Evolutionary conservation across 1,140 invertebrate genomes (phyloP).

Genomic region (Cyrtorhinus lividipennis): DNA sequence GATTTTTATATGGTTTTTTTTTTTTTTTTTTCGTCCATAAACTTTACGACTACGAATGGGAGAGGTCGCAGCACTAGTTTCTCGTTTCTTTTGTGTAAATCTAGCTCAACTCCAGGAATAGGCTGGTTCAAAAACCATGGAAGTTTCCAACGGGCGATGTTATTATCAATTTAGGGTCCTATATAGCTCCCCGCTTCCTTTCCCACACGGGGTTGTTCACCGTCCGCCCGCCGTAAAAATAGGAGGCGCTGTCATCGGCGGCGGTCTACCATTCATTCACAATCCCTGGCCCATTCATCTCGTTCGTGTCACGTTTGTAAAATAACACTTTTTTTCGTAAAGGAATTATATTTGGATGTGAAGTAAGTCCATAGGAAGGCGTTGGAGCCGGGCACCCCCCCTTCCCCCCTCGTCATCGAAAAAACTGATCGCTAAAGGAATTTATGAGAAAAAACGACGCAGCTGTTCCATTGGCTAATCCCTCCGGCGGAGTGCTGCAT

Average conservation of each 20-base stretch:
- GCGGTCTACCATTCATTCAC: not conserved
- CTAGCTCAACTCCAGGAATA: slow-evolving; percentile 1
- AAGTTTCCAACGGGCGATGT: slow-evolving; percentile 6
- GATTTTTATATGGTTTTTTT: not conserved
- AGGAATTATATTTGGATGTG: slow-evolving; percentile 10
- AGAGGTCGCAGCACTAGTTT: not conserved
- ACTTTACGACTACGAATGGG: not conserved
- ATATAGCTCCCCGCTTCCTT: slow-evolving; percentile 3
- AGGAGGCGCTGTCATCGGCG: slow-evolving; percentile 5
- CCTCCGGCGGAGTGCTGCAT: not conserved
- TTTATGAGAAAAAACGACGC: slow-evolving; percentile 3
- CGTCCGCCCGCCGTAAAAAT: slow-evolving; percentile 1
- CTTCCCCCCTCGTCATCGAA: not conserved
- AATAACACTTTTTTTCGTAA: slow-evolving; percentile 6
- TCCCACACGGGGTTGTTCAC: not conserved
- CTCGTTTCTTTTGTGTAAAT: not conserved
- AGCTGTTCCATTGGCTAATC: slow-evolving; percentile 4
- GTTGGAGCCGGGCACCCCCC: not conserved
- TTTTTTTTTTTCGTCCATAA: not conserved
- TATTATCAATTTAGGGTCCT: slow-evolving; percentile 10
- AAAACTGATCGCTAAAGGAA: not conserved
- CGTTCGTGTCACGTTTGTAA: slow-evolving; percentile 3
- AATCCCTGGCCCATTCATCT: slow-evolving; percentile 4
- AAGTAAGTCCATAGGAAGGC: slow-evolving; percentile 9
- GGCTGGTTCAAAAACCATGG: not conserved